phyloP scores from a whole-genome alignment of 2,888 invertebrate species.

The Zelleria hepariella region DNA sequence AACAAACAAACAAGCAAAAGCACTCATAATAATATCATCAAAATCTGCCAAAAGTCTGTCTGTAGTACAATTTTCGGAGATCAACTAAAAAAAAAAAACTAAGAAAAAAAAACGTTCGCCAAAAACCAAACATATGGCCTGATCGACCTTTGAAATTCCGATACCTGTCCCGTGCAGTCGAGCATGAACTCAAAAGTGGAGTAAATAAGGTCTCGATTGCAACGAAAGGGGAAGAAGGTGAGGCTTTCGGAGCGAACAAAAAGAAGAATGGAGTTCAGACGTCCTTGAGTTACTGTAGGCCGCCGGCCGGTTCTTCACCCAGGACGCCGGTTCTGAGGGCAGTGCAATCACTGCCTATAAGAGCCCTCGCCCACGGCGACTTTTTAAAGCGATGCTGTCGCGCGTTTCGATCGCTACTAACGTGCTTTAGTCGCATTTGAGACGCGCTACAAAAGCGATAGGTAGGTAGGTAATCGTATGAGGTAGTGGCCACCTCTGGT shows the following conservation, averaged over 20 bases:
- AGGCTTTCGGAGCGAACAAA: slow-evolving; percentile 42
- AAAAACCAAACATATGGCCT: slow-evolving; percentile 59
- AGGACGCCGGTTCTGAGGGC: background rate
- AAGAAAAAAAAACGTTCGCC: slow-evolving; percentile 52
- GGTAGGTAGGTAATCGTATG: no score
- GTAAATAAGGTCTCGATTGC: slow-evolving; percentile 24
- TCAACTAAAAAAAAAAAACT: slow-evolving; percentile 12
- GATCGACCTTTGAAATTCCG: slow-evolving; percentile 62
- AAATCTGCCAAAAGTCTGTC: slow-evolving; percentile 12
- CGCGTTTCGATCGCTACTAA: no score
- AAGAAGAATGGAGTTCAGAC: slow-evolving; percentile 57
- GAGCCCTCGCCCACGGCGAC: no score
- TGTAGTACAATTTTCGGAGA: slow-evolving; percentile 21
- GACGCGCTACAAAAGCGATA: no score
- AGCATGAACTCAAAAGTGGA: slow-evolving; percentile 17
- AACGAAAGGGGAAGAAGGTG: background rate
- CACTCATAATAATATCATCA: background rate
- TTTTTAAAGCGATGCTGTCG: no score
- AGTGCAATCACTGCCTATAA: background rate
- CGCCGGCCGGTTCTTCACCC: slow-evolving; percentile 57
- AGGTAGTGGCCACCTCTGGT: no score
- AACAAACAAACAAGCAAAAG: background rate
- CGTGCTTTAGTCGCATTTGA: no score
- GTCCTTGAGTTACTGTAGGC: slow-evolving; percentile 69
- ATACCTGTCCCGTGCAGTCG: slow-evolving; percentile 14